phyloP scores from a whole-genome alignment of 2,797 vertebrate genomes.

The Onychomys leucogaster region DNA sequence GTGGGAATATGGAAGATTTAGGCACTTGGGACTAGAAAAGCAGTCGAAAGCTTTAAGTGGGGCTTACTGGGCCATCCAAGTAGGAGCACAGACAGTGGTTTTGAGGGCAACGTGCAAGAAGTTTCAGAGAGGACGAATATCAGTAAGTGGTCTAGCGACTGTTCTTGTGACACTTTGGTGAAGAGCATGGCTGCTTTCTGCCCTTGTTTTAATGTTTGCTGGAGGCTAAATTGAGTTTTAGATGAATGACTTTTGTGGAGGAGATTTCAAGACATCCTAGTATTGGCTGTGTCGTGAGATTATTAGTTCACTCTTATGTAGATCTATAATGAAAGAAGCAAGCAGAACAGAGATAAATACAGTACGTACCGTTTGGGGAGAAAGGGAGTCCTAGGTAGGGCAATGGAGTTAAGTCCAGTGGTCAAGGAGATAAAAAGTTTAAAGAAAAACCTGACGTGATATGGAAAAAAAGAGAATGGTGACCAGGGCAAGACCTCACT shows the following conservation, averaged over 20 bases:
- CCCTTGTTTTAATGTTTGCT: background rate
- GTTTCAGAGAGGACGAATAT: background rate
- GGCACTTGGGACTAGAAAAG: background rate
- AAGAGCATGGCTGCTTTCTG: background rate
- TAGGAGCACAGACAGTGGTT: background rate
- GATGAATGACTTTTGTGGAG: background rate
- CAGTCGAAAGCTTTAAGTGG: background rate
- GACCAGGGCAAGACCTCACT: background rate
- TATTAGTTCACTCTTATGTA: background rate
- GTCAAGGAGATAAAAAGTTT: background rate
- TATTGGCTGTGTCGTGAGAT: background rate
- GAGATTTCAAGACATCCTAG: background rate
- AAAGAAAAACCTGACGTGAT: background rate
- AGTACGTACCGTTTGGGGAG: background rate
- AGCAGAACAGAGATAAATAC: background rate
- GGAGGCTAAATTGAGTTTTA: background rate
- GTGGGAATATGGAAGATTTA: background rate
- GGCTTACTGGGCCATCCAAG: background rate
- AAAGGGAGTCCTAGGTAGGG: background rate
- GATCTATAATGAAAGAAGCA: background rate
- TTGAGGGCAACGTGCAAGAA: background rate
- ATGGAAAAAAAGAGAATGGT: background rate
- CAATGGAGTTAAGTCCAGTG: background rate
- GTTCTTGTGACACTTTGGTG: background rate
- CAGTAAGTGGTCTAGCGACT: background rate